A percentile compares a stretch with the other conserved stretches of the same genome.
Conservation (phyloP, 2,797 vertebrate species). For the Phoxinus dragarum region DNA sequence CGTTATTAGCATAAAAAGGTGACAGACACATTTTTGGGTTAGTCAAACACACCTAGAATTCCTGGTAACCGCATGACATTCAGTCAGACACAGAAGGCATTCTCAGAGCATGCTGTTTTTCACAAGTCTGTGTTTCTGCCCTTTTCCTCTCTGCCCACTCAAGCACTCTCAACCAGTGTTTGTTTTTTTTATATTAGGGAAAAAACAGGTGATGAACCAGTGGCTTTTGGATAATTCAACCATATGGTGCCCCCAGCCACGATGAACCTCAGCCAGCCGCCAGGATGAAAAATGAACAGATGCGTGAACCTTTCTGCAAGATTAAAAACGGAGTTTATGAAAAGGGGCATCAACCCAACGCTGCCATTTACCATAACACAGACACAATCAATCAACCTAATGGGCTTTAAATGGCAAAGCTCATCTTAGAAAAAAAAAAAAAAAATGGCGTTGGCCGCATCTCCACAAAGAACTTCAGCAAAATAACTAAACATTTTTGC, state of each 20-base stretch:
- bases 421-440: constrained; percentile 44
- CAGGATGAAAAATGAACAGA: constrained; percentile 49
- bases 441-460: not conserved
- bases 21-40: not conserved
- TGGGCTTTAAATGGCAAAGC: constrained; percentile 59
- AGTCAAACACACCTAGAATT: constrained; percentile 9
- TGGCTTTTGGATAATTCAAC: constrained; percentile 50
- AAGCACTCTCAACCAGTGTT: constrained; percentile 26
- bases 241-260: constrained; percentile 52
- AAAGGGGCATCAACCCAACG: constrained; percentile 54
- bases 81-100: constrained; percentile 28
- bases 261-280: constrained; percentile 45
- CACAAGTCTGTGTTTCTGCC: constrained; percentile 22
- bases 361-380: constrained; percentile 47
- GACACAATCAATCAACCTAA: constrained; percentile 61
- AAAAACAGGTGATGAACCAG: constrained; percentile 55
- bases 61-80: not conserved
- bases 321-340: constrained; percentile 59
- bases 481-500: constrained; percentile 24
- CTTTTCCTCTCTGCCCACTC: constrained; percentile 30
- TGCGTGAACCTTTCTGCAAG: constrained; percentile 56
- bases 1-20: not conserved
- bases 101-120: constrained; percentile 48
- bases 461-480: not conserved
- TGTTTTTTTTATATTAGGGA: not conserved